Conservation (phyloP, 2,113 vertebrate species). For the Carassius auratus region DNA sequence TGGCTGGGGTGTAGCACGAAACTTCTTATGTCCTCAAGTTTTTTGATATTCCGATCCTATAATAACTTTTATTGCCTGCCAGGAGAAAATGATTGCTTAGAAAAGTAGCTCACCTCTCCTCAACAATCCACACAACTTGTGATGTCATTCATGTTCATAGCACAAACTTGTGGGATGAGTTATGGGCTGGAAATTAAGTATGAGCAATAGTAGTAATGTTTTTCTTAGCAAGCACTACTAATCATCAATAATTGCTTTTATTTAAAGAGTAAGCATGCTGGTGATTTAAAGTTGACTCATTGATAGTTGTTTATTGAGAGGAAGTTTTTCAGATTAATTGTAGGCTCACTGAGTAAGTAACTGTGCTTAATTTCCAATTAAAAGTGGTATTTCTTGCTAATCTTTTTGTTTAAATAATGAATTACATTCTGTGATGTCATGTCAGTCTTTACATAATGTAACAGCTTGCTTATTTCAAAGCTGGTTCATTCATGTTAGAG, state of each 20-base stretch:
- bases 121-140: not conserved
- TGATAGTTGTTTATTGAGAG: conserved; percentile 2
- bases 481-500: too few species aligned
- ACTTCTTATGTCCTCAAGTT: not conserved
- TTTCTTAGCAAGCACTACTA: too few species aligned
- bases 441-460: not conserved
- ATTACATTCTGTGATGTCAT: not conserved
- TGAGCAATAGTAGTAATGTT: too few species aligned
- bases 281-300: not conserved
- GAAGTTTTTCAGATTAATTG: not conserved
- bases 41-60: not conserved
- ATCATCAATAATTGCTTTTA: conserved; percentile 10
- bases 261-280: conserved; percentile 9
- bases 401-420: not conserved
- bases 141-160: not conserved
- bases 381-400: not conserved
- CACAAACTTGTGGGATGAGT: too few species aligned
- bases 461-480: not conserved
- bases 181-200: too few species aligned
- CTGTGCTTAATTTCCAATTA: conserved; percentile 1
- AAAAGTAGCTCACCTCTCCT: not conserved
- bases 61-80: not conserved
- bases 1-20: not conserved
- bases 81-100: not conserved
- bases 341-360: not conserved